Conservation (phyloP, 2,113 vertebrate genomes). For the Balaenoptera acutorostrata region DNA sequence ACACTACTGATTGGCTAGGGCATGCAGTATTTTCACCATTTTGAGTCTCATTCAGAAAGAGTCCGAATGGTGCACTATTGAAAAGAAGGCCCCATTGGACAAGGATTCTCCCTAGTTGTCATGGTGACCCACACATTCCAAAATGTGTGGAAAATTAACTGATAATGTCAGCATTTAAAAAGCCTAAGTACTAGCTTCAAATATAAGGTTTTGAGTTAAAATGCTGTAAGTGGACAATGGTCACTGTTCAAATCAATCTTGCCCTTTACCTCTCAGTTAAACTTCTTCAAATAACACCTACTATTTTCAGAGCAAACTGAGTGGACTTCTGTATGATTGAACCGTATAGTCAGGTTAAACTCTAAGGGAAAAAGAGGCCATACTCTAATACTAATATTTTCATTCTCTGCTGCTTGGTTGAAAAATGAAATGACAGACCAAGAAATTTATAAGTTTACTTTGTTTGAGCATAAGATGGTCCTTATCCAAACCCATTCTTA, state of each 20-base stretch:
- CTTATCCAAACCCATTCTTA: not conserved
- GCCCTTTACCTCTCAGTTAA: not conserved
- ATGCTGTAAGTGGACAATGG: accelerated
- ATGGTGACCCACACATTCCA: not conserved
- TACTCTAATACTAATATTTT: not conserved
- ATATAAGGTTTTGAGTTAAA: not conserved
- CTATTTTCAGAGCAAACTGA: not conserved
- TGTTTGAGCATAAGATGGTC: not conserved
- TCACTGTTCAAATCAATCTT: not conserved
- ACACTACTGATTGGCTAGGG: not conserved
- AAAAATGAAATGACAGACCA: not conserved
- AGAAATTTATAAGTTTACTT: not conserved
- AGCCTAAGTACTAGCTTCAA: not conserved
- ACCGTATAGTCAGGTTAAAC: not conserved
- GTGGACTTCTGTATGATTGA: not conserved
- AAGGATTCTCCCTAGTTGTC: not conserved
- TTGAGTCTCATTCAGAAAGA: not conserved
- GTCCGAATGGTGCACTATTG: not conserved
- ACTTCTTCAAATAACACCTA: not conserved
- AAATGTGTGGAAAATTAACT: not conserved
- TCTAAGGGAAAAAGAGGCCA: not conserved
- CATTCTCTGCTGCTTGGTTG: not conserved
- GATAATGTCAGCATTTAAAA: not conserved
- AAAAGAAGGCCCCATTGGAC: not conserved
- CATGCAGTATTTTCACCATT: not conserved